Evolutionary conservation across 2,113 vertebrate species (phyloP).

Genomic region (Oplegnathus fasciatus): DNA sequence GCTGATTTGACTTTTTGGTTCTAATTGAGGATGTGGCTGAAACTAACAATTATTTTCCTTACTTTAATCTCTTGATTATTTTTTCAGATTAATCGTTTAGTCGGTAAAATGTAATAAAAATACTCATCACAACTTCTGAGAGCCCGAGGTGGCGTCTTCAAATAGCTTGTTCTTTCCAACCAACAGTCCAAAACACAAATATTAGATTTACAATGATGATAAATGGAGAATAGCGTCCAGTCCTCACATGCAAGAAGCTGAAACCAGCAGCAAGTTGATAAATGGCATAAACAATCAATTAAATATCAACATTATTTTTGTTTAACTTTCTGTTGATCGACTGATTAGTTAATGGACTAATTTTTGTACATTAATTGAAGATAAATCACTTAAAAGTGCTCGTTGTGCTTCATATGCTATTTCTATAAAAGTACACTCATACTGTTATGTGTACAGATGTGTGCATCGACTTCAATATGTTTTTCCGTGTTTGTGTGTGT

Average conservation of each 20-base stretch:
- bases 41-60: background rate
- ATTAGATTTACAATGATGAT: background rate
- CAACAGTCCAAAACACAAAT: background rate
- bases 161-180: background rate
- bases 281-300: background rate
- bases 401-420: background rate
- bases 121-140: background rate
- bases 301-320: background rate
- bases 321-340: background rate
- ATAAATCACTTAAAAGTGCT: background rate
- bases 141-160: background rate
- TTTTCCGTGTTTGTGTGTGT: conserved; percentile 37
- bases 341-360: background rate
- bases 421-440: background rate
- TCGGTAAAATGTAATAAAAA: background rate
- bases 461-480: background rate
- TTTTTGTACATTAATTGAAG: background rate
- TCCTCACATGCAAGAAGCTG: background rate
- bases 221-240: background rate
- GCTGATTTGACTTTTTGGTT: background rate
- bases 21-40: background rate
- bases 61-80: background rate
- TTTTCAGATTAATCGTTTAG: background rate
- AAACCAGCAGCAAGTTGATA: background rate
- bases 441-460: background rate